phyloP scores from a whole-genome alignment of 2,113 vertebrate species.

The Ictidomys tridecemlineatus region DNA sequence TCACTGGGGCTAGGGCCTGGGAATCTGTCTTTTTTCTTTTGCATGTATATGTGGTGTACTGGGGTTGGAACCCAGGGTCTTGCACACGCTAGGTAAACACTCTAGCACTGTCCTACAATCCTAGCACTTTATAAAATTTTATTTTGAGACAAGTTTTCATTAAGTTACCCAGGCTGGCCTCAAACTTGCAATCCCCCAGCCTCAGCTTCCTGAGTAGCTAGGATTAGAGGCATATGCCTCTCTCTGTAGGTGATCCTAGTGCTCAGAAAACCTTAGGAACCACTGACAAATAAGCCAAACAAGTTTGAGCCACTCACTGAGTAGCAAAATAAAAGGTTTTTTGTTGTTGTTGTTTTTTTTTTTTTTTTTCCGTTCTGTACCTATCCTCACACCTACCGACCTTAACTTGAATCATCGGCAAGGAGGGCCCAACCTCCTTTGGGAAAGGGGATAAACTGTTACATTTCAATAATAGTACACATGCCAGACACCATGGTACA shows the following conservation, averaged over 20 bases:
- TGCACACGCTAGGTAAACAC: too few relatives aligned
- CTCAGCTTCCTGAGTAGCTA: not conserved
- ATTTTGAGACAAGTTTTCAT: not conserved
- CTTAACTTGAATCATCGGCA: not conserved
- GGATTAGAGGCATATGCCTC: not conserved
- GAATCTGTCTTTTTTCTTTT: not conserved
- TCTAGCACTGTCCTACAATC: not conserved
- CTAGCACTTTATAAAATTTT: not conserved
- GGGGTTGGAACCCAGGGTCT: not conserved
- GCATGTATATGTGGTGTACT: not conserved
- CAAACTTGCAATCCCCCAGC: not conserved
- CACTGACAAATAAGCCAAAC: not conserved
- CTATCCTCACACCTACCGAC: not conserved
- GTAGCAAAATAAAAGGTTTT: not conserved
- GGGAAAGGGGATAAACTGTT: not conserved
- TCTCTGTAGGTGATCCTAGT: not conserved
- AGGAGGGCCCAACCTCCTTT: not conserved
- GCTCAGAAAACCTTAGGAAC: not conserved
- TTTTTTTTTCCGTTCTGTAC: not conserved
- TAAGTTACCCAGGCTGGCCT: not conserved
- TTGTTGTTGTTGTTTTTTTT: fast-evolving
- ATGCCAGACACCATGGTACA: not conserved
- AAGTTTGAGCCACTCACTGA: not conserved
- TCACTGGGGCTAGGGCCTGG: not conserved
- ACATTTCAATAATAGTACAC: not conserved